Percentiles rank a stretch among this genome's conserved stretches.
Conservation (phyloP, 2,888 invertebrate genomes). For the Trissolcus japonicus region DNA sequence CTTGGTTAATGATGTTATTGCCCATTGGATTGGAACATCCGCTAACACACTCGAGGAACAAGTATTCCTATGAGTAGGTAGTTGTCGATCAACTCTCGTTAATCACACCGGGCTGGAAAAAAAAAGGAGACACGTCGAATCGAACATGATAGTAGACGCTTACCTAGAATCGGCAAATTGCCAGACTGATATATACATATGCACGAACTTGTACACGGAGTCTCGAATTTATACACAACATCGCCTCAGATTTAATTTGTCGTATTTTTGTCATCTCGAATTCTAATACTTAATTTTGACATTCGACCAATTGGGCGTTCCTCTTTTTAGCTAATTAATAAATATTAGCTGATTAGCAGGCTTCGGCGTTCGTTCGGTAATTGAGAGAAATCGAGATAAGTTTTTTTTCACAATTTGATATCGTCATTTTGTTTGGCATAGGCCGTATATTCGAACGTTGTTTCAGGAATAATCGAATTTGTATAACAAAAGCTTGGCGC, state of each 20-base stretch:
- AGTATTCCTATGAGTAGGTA: constrained; percentile 50
- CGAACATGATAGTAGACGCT: constrained; percentile 47
- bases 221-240: constrained; percentile 46
- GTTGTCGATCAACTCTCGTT: constrained; percentile 43
- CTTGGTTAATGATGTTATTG: constrained; percentile 47
- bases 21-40: constrained; percentile 45
- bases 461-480: no score
- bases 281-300: constrained; percentile 12
- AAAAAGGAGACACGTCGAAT: constrained; percentile 42
- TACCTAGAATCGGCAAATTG: constrained; percentile 65
- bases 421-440: no score
- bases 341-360: background rate
- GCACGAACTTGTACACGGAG: constrained; percentile 32
- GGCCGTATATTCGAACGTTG: no score
- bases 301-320: constrained; percentile 3
- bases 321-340: no score
- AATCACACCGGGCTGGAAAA: constrained; percentile 52
- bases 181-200: constrained; percentile 50
- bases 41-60: constrained; percentile 49
- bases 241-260: constrained; percentile 28
- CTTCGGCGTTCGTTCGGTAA: background rate
- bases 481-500: no score
- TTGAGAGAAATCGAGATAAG: background rate
- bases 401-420: no score
- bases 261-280: constrained; percentile 5